Evolutionary conservation across 2,797 vertebrate genomes (phyloP), one percentile per base, ranked within the genome.

Genomic region (Lithobates sylvaticus): DNA sequence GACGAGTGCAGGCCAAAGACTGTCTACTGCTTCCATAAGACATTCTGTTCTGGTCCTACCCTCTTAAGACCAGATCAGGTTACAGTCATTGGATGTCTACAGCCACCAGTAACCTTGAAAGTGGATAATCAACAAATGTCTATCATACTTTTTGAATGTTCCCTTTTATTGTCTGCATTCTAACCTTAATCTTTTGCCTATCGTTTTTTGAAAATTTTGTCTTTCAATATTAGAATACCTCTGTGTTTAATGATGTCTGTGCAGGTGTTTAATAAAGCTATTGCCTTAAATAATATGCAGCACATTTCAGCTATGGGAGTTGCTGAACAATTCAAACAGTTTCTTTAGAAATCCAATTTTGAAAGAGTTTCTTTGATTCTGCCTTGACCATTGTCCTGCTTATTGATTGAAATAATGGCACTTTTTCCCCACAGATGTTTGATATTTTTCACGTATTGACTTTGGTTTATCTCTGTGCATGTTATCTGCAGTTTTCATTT

Each of bases 351-450:
- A 81, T 78, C 42, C 79, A 73, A 21, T 72, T 73, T 50, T 73
- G 32, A 83, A 73, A 82, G 78, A 74, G 39, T 54, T 50, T 71
- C 81, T 83, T 87, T 87, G 75, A 65, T 87, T 83, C 32, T 26
- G 21, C 2, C 58, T 26, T 58, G 50, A 68, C 85, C 70, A 87
- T 87, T 87, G 85, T 87, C 76, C 85, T 68, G 42, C 69, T 74
- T 78, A 87, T 87, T 87, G 85, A 87, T 83, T 87, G 74, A 87
- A 78, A 83, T 87, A 71, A 87, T 87, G 29, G 27, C 76, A 75
- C 70, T 13, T 76, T 74, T 81, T 79, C 67, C 64, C 70, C 67
- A 44, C 58, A 73, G 58, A 78, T 58, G 9, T 83, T 42, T 81
- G 67, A 78, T 78, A 76, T 83, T 78, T 86, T 54, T 83, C 36